phyloP scores from a whole-genome alignment of 2,888 invertebrate species.

The Caenorhabditis zanzibari region DNA sequence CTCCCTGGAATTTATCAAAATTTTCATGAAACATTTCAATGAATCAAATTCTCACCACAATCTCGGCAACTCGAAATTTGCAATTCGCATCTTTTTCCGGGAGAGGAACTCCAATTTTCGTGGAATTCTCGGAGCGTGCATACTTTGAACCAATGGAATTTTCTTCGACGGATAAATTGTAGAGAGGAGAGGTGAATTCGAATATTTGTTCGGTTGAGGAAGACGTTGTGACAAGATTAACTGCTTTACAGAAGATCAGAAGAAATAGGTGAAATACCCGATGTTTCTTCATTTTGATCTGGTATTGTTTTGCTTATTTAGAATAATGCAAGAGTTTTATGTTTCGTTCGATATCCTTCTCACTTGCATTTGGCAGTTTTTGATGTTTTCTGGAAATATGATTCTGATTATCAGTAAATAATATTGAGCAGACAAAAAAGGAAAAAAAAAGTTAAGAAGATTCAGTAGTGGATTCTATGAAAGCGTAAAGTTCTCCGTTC shows the following conservation, averaged over 20 bases:
- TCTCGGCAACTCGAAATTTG: conserved; percentile 90
- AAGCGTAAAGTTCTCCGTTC: conserved; percentile 5
- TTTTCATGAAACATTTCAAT: neutral
- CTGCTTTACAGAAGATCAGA: conserved; percentile 39
- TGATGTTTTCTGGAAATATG: conserved; percentile 9
- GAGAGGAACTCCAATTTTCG: conserved; percentile 90
- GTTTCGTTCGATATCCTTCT: conserved; percentile 22
- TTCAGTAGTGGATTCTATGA: neutral
- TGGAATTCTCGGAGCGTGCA: conserved; percentile 85
- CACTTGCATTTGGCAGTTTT: conserved; percentile 43
- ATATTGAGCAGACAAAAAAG: neutral
- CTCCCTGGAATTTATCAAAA: conserved; percentile 48
- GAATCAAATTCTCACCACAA: conserved; percentile 41
- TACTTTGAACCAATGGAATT: conserved; percentile 85
- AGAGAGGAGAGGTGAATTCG: conserved; percentile 88
- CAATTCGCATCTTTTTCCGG: conserved; percentile 85
- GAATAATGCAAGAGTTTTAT: conserved; percentile 15
- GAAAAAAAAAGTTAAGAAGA: neutral
- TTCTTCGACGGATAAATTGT: conserved; percentile 94
- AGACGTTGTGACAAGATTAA: conserved; percentile 17
- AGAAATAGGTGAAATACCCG: conserved; percentile 52
- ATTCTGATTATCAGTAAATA: neutral
- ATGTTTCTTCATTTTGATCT: conserved; percentile 50
- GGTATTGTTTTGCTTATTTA: neutral
- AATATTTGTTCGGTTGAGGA: conserved; percentile 84